Evolutionary conservation across 1,140 invertebrate genomes (phyloP).

Genomic region (Procambarus virginalis): DNA sequence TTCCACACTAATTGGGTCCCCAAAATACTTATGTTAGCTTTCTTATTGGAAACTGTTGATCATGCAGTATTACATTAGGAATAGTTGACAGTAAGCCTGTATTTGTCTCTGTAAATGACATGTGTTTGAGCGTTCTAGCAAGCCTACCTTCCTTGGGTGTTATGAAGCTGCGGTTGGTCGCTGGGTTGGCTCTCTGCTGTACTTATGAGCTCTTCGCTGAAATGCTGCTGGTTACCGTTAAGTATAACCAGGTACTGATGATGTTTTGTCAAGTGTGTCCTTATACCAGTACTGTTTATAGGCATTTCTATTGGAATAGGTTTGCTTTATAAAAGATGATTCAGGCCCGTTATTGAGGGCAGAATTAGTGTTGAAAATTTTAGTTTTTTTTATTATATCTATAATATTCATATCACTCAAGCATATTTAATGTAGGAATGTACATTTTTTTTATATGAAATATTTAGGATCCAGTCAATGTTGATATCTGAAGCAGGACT

Average conservation of each 20-base stretch:
- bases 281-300: conserved; percentile 3
- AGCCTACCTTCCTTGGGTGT: conserved; percentile 51
- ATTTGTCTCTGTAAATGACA: conserved; percentile 52
- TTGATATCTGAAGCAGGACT: neutral
- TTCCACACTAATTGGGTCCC: neutral
- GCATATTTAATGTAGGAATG: neutral
- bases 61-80: neutral
- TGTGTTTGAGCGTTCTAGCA: conserved; percentile 66
- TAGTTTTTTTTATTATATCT: neutral
- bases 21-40: neutral
- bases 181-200: conserved; percentile 9
- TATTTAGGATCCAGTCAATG: neutral
- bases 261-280: conserved; percentile 3
- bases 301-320: neutral
- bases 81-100: neutral
- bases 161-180: conserved; percentile 48
- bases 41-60: neutral
- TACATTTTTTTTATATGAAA: neutral
- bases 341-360: neutral
- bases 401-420: neutral
- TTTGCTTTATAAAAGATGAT: neutral
- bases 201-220: conserved; percentile 28
- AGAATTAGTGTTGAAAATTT: neutral
- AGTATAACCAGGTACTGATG: conserved; percentile 57
- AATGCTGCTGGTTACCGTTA: conserved; percentile 31